Percentiles rank a stretch among this genome's conserved stretches.
These are phyloP conservation scores for Phylloscopus trochiloides DNA, from an alignment of 2,113 vertebrate species.

Conservation along the genomic window DNA sequence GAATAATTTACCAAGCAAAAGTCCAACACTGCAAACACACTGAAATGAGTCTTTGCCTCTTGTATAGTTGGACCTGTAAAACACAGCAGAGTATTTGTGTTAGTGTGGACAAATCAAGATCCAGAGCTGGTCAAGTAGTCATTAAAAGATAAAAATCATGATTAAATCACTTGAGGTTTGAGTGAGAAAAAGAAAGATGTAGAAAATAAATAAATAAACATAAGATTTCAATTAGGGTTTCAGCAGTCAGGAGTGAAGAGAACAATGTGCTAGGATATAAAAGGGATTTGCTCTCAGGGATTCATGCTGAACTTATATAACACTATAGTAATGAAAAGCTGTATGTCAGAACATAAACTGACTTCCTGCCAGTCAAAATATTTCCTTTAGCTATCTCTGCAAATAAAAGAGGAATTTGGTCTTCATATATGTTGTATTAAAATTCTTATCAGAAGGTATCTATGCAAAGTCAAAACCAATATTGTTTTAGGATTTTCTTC, in stretches of 20 bases:
- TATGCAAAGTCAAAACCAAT: conserved; percentile 1
- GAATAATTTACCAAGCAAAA: background rate
- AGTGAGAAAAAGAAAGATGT: conserved; percentile 17
- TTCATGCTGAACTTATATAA: conserved; percentile 20
- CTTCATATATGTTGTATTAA: conserved; percentile 34
- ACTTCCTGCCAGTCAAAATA: background rate
- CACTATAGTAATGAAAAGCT: conserved; percentile 31
- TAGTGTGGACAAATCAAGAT: background rate
- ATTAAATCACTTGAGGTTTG: conserved; percentile 22
- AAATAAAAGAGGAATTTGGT: conserved; percentile 29
- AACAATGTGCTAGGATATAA: conserved; percentile 8
- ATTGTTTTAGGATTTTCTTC: background rate
- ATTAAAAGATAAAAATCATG: conserved; percentile 12
- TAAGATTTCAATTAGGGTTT: conserved; percentile 46
- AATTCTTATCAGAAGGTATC: background rate
- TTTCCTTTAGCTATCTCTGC: conserved; percentile 7
- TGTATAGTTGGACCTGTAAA: background rate
- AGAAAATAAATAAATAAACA: conserved; percentile 40
- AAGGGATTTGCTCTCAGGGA: conserved; percentile 6
- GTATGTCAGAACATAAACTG: background rate
- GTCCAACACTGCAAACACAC: background rate
- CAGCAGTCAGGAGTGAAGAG: conserved; percentile 1
- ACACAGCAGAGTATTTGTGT: background rate
- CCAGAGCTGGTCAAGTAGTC: background rate
- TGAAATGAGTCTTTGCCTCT: background rate